These are phyloP conservation scores for Dryobota labecula DNA, from an alignment of 2,888 invertebrate species.

Conservation along the genomic window DNA sequence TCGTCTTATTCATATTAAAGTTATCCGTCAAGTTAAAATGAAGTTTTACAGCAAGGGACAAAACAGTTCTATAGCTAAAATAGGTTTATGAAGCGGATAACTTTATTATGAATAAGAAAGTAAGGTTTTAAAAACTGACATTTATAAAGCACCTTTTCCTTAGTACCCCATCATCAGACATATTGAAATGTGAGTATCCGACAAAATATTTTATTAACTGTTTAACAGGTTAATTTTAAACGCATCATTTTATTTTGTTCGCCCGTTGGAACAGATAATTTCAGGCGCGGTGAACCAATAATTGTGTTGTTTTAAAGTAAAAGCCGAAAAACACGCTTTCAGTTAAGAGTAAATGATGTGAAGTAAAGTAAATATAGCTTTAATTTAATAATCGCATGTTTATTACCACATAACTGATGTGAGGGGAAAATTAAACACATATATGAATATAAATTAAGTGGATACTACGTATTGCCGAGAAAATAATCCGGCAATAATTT, in stretches of 20 bases:
- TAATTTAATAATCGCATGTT: slow-evolving; percentile 1
- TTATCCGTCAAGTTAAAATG: too few species aligned
- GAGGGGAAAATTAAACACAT: slow-evolving; percentile 11
- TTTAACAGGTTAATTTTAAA: slow-evolving; percentile 20
- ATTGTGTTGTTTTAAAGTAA: slow-evolving; percentile 27
- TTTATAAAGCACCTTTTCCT: not conserved
- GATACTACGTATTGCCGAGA: not conserved
- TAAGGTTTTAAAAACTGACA: not conserved
- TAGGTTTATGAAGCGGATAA: too few species aligned
- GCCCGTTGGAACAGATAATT: slow-evolving; percentile 11
- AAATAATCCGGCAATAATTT: not conserved
- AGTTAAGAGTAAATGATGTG: slow-evolving; percentile 1
- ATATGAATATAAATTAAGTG: slow-evolving; percentile 4
- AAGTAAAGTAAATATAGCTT: slow-evolving; percentile 1
- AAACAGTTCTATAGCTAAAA: too few species aligned
- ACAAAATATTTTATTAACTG: slow-evolving; percentile 18
- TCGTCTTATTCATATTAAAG: too few species aligned
- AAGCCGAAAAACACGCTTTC: slow-evolving; percentile 16
- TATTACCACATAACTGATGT: not conserved
- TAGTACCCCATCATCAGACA: too few species aligned
- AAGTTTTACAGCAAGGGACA: too few species aligned
- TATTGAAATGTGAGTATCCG: slow-evolving; percentile 5
- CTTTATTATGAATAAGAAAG: too few species aligned
- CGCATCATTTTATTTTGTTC: slow-evolving; percentile 13
- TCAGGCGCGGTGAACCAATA: slow-evolving; percentile 6